phyloP scores from a whole-genome alignment of 2,888 invertebrate genomes.

The Baronia brevicornis region DNA sequence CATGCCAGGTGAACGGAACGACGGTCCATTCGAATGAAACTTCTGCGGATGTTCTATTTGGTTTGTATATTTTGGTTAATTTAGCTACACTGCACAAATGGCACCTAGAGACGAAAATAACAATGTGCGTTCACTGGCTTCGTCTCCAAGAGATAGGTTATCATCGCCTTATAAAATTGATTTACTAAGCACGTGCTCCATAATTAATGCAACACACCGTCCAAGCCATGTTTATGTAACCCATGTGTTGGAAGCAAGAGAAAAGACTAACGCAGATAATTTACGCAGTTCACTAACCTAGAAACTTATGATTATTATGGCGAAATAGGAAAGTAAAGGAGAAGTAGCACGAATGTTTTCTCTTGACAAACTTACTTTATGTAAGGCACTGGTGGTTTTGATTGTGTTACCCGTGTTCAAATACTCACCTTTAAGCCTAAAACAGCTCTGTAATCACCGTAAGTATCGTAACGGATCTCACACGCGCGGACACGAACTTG shows the following conservation, averaged over 20 bases:
- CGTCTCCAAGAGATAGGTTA: constrained; percentile 36
- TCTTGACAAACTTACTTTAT: constrained; percentile 16
- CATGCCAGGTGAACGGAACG: no score
- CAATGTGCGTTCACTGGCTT: constrained; percentile 27
- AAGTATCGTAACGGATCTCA: constrained; percentile 57
- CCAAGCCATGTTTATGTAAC: constrained; percentile 18
- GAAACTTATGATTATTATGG: constrained; percentile 25
- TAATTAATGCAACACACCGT: constrained; percentile 22
- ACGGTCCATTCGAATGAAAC: constrained; percentile 5
- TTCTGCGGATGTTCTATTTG: constrained; percentile 14
- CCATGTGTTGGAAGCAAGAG: constrained; percentile 3
- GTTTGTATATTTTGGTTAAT: constrained; percentile 37
- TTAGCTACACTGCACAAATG: constrained; percentile 36
- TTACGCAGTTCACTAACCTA: constrained; percentile 40
- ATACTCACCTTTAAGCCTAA: constrained; percentile 58
- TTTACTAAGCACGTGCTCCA: constrained; percentile 39
- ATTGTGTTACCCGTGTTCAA: constrained; percentile 9
- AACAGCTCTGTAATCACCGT: constrained; percentile 52
- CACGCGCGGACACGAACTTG: constrained; percentile 65
- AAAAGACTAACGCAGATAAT: constrained; percentile 21
- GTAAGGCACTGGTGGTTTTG: constrained; percentile 13
- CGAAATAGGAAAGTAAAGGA: constrained; percentile 32
- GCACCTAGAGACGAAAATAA: constrained; percentile 40
- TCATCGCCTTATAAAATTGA: constrained; percentile 54
- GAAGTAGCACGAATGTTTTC: constrained; percentile 24